A percentile compares a stretch with the other conserved stretches of the same genome.
These are phyloP conservation scores for Thymelicus acteon DNA, from an alignment of 2,888 invertebrate genomes.

Conservation along the genomic window DNA sequence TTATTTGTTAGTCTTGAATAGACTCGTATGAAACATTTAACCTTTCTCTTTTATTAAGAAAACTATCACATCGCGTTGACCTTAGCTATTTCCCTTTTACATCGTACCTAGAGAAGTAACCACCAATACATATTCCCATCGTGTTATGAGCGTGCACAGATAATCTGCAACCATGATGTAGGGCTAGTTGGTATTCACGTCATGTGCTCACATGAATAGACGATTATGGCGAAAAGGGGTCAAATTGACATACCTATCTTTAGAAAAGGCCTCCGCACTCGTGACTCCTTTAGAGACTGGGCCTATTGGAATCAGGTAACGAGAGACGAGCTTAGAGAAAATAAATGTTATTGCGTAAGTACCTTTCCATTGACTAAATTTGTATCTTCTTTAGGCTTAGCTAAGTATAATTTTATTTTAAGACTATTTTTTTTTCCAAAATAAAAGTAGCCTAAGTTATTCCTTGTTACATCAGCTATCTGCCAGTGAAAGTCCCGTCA, in stretches of 20 bases:
- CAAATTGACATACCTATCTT: slow-evolving; percentile 52
- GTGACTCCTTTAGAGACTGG: slow-evolving; percentile 42
- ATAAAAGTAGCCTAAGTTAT: no score
- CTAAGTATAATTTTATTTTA: no score
- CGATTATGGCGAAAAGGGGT: slow-evolving; percentile 56
- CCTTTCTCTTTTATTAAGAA: slow-evolving; percentile 27
- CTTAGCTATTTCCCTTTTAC: slow-evolving; percentile 31
- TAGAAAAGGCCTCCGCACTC: slow-evolving; percentile 46
- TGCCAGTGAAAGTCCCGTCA: no score
- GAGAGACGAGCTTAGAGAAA: neutral
- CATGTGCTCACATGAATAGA: slow-evolving; percentile 52
- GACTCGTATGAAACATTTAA: slow-evolving; percentile 25
- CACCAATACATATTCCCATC: slow-evolving; percentile 33
- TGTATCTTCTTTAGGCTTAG: no score
- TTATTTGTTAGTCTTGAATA: neutral
- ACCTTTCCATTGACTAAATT: no score
- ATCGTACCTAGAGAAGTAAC: slow-evolving; percentile 27
- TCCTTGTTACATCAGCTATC: no score
- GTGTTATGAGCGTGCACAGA: slow-evolving; percentile 46
- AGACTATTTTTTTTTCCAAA: no score
- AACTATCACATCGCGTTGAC: slow-evolving; percentile 29
- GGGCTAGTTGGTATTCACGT: slow-evolving; percentile 51
- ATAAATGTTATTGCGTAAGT: neutral
- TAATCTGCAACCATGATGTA: slow-evolving; percentile 47
- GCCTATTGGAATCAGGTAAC: slow-evolving; percentile 10